A percentile compares a stretch with the other conserved stretches of the same genome.
These are phyloP conservation scores for Tetragonisca angustula DNA, from an alignment of 2,888 invertebrate genomes.

Conservation along the genomic window DNA sequence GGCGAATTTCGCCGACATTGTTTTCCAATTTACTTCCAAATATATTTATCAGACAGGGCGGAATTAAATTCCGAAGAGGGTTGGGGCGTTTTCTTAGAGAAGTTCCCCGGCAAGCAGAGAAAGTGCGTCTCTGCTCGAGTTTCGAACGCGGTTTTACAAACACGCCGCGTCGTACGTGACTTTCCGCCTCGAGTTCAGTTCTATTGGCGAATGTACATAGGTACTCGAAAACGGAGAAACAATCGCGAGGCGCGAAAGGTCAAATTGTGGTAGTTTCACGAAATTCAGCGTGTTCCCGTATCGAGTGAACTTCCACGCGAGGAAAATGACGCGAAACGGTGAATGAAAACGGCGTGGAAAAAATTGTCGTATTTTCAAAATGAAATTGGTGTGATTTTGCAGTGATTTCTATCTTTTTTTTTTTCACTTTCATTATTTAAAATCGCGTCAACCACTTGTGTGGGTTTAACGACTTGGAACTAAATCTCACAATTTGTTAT, in stretches of 20 bases:
- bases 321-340: not conserved
- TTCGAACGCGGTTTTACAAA: conserved; percentile 30
- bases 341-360: conserved; percentile 1
- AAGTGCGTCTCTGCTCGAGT: conserved; percentile 16
- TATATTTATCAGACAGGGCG: conserved; percentile 4
- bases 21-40: conserved; percentile 3
- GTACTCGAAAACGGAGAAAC: conserved; percentile 25
- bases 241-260: conserved; percentile 27
- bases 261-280: conserved; percentile 21
- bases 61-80: too few relatives aligned
- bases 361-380: not conserved
- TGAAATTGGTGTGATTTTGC: too few relatives aligned
- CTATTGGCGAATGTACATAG: conserved; percentile 18
- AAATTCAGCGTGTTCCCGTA: conserved; percentile 6
- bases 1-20: not conserved
- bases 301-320: not conserved
- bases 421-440: too few relatives aligned
- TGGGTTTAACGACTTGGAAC: too few relatives aligned
- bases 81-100: too few relatives aligned
- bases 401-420: too few relatives aligned
- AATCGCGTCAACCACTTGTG: too few relatives aligned
- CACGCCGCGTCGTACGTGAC: conserved; percentile 33
- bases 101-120: not conserved
- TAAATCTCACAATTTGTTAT: too few relatives aligned
- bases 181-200: not conserved